Base-by-base conservation (phyloP, 2,888 invertebrate species). In the Exephanes ischioxanthus region DNA sequence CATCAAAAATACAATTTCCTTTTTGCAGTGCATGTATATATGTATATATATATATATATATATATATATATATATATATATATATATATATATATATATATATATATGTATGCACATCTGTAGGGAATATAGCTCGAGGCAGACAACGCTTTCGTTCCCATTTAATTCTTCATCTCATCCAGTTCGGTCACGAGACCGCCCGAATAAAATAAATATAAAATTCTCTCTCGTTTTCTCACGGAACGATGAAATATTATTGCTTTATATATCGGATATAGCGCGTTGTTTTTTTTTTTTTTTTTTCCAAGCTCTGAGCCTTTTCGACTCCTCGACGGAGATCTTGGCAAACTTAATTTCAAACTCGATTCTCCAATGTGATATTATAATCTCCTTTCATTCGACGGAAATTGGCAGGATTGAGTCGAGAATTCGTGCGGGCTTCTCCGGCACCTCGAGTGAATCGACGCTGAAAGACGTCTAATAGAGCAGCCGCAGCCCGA, bases 341-440 rank as follows among this genome's bases (percentile, higher is more conserved):
- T 19, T 33, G 41, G 16, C 66, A 45, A 78, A 83, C 70, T 82
- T 66, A n/a, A 68, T 68, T 58, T 33, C 76, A 45, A 67, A 30
- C 51, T 51, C 11, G 53, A 63, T 53, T 53, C 58, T 19, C 66
- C 41, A 48, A 33, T 51, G 33, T 16, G 45, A 61, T 33, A 55
- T 58, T 78, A 70, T 53, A 61, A 78, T 73, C 51, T 68, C 71
- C 48, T 61, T 68, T 80, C 68, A 83, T 83, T 75, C 63, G 53
- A 48, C 53, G 67, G 82, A 84, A 79, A 86, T 86, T 86, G 76
- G 58, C 82, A 45, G 19, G 76, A 68, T 84, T 86, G 82, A 78
- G 76, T 77, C 76, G 76, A 80, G 72, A 86, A 80, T 82, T 79
- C 76, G 68, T 58, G 76, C n/a, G n/a, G n/a, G n/a, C n/a, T n/a